Conservation (phyloP, 64 coral and sea anemone species). For the Montipora capricornis region DNA sequence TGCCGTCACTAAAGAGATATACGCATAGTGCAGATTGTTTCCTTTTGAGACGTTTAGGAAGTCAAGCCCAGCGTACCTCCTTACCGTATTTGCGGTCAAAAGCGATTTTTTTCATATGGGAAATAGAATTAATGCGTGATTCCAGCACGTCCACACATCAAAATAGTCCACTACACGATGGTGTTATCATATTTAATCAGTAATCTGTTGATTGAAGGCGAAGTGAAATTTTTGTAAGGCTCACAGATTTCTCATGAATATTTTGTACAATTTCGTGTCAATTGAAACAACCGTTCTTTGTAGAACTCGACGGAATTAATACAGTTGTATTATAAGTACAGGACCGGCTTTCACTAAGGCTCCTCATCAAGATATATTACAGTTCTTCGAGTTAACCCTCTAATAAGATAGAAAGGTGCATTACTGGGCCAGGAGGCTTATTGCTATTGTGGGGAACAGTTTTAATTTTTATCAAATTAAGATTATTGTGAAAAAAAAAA, state of each 20-base stretch:
- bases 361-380: neutral
- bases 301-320: neutral
- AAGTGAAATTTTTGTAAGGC: neutral
- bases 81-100: conserved; percentile 7
- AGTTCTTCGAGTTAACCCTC: neutral
- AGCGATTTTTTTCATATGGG: neutral
- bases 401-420: neutral
- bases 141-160: neutral
- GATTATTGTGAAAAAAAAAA: neutral
- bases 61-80: neutral
- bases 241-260: neutral
- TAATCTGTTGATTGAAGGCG: neutral
- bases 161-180: neutral
- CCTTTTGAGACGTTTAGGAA: neutral
- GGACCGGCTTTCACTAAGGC: neutral
- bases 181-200: no score
- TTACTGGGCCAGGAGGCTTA: neutral
- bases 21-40: conserved; percentile 20
- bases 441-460: neutral
- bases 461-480: neutral
- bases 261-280: neutral
- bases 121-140: neutral
- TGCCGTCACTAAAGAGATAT: conserved; percentile 36
- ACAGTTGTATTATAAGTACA: neutral
- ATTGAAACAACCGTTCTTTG: neutral